Evolutionary conservation across 2,797 vertebrate species (phyloP).

Genomic region (Hyperoplus immaculatus): DNA sequence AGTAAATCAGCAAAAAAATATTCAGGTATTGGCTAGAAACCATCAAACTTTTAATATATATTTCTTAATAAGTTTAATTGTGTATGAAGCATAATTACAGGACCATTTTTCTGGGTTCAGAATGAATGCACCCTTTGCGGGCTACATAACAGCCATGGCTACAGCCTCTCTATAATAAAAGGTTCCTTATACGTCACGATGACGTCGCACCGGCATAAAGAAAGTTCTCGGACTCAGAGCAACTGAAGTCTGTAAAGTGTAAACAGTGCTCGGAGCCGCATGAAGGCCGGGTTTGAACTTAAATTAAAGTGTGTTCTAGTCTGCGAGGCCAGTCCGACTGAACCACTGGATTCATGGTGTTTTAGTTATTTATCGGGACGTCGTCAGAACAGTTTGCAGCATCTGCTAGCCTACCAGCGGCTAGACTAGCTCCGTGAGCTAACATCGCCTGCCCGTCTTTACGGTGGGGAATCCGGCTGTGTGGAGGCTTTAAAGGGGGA

Average conservation of each 20-base stretch:
- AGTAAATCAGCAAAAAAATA: not conserved
- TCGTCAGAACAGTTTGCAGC: constrained; percentile 18
- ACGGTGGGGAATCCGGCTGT: not conserved
- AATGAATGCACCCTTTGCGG: not conserved
- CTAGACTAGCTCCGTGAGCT: constrained; percentile 54
- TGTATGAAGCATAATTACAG: not conserved
- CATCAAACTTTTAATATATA: not conserved
- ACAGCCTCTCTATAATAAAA: constrained; percentile 6
- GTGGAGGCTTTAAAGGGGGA: not conserved
- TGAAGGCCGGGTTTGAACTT: not conserved
- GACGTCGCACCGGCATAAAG: constrained; percentile 47
- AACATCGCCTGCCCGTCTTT: constrained; percentile 4
- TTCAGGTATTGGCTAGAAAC: not conserved
- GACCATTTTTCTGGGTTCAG: not conserved
- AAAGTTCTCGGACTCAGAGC: not conserved
- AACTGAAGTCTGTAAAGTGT: constrained; percentile 13
- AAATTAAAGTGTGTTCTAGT: not conserved
- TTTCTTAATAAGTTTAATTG: too few species aligned
- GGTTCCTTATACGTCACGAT: constrained; percentile 36
- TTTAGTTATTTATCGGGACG: not conserved
- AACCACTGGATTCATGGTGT: accelerated
- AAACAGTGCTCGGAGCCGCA: not conserved
- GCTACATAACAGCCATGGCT: too few species aligned
- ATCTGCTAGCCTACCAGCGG: constrained; percentile 43
- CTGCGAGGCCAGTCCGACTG: too few species aligned